phyloP scores from a whole-genome alignment of 2,113 vertebrate genomes.

The Alethe castanea region DNA sequence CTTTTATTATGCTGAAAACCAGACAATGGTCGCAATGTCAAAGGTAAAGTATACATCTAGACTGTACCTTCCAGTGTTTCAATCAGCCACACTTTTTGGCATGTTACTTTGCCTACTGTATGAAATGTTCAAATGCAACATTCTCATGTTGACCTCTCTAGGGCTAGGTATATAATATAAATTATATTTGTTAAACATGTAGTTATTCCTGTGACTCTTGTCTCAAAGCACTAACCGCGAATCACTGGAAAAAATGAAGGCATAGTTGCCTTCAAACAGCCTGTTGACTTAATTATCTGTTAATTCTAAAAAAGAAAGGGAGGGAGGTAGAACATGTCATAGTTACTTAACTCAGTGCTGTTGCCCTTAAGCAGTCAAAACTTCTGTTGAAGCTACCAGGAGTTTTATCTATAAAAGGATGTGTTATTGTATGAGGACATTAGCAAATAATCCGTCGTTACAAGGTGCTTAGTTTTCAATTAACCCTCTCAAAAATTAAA shows the following conservation, averaged over 20 bases:
- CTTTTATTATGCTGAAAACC: conserved; percentile 76
- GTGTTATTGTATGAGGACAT: background rate
- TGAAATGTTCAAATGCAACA: conserved; percentile 71
- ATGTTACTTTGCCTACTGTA: conserved; percentile 76
- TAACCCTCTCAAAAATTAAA: conserved; percentile 19
- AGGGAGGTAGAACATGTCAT: background rate
- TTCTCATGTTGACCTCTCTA: conserved; percentile 58
- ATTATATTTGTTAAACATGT: conserved; percentile 38
- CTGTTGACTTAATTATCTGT: background rate
- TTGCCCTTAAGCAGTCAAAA: conserved; percentile 9
- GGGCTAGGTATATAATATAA: conserved; percentile 41
- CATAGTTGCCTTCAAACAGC: background rate
- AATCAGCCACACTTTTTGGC: conserved; percentile 65
- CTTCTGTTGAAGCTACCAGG: background rate
- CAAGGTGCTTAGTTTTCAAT: conserved; percentile 16
- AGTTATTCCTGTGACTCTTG: conserved; percentile 1
- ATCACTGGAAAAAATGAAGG: conserved; percentile 47
- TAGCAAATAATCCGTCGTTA: background rate
- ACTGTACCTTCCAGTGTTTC: conserved; percentile 45
- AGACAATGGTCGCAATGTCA: conserved; percentile 95
- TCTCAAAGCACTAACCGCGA: conserved; percentile 1
- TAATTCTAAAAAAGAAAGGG: background rate
- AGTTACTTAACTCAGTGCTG: background rate
- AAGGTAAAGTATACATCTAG: conserved; percentile 86
- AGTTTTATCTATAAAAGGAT: background rate